Evolutionary conservation across 2,113 vertebrate species (phyloP), one percentile per base, ranked within the genome.

Genomic region (Stegastes partitus): DNA sequence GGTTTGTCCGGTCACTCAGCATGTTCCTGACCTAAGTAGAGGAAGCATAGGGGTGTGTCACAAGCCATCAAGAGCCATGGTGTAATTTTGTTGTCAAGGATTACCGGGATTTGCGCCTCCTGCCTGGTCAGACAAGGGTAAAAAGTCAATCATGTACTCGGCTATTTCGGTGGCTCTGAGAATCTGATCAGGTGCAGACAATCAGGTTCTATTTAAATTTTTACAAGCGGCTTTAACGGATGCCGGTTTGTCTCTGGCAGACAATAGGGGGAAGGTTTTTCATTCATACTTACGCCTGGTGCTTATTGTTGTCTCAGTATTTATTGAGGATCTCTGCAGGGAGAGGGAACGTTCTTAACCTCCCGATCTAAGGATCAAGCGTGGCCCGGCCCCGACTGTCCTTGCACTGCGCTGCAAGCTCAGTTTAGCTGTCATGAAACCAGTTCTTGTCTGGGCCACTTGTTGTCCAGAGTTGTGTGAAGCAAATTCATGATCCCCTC

Each of bases 91-190:
- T 54, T 55, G 76, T 74, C 68, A 68, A 78, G 87, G 87, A 89
- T 89, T 92, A 89, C 49, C 1, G 11, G 88, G 90, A 84, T 89
- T 86, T 84, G 26, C 6, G 44, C 65, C 34, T 77, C 65, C 85
- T 76, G 47, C 62, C 58, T 63, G 67, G 51, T 79, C 58, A 21
- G 49, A 67, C 66, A 75, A 84, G 75, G 79, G 57, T 54, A 73
- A 61, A 34, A 71, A 78, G 86, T 78, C 75, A 79, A 18, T 68
- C 54, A 77, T 49, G 74, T 56, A 3, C 64, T 37, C 25, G 23
- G 65, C 64, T 87, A 91, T 86, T 85, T 81, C 56, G 14, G 76
- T 57, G 9, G 31, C 26, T 68, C 54, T 47, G 55, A 49, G 39
- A 68, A 68, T 55, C 68, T 47, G 61, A 66, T 62, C 70, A 67